Evolutionary conservation across 2,888 invertebrate species (phyloP).

Genomic region (Aleiodes leptofemur): DNA sequence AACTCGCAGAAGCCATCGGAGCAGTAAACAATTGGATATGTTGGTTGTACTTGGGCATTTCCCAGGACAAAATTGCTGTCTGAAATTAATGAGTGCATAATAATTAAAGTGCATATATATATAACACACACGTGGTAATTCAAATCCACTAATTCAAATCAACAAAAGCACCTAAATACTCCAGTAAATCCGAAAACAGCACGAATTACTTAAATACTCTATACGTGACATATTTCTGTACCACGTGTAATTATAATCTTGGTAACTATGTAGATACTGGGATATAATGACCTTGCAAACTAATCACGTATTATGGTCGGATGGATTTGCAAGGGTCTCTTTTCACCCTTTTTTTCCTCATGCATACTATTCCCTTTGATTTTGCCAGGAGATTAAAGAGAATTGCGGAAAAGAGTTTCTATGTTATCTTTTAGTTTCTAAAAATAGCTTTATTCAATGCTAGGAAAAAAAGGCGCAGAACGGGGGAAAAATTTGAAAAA

Average conservation of each 20-base stretch:
- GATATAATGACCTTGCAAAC: constrained; percentile 20
- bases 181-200: neutral
- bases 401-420: too few species aligned
- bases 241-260: neutral
- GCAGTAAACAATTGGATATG: constrained; percentile 96
- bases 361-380: neutral
- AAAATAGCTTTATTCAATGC: too few species aligned
- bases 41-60: constrained; percentile 92
- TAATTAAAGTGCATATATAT: neutral
- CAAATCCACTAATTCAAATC: neutral
- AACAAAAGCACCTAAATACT: neutral
- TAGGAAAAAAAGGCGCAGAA: too few species aligned
- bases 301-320: constrained; percentile 24
- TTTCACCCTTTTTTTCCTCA: neutral
- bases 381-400: too few species aligned
- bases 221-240: neutral
- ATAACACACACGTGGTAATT: constrained; percentile 1
- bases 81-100: constrained; percentile 76
- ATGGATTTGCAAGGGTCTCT: neutral
- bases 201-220: neutral
- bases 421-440: too few species aligned
- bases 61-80: constrained; percentile 98
- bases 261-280: neutral
- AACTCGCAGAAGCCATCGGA: constrained; percentile 97
- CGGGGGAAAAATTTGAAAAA: too few species aligned